Evolutionary conservation across 2,113 vertebrate genomes (phyloP), one percentile per base, ranked within the genome.

Genomic region (Tachysurus fulvidraco): DNA sequence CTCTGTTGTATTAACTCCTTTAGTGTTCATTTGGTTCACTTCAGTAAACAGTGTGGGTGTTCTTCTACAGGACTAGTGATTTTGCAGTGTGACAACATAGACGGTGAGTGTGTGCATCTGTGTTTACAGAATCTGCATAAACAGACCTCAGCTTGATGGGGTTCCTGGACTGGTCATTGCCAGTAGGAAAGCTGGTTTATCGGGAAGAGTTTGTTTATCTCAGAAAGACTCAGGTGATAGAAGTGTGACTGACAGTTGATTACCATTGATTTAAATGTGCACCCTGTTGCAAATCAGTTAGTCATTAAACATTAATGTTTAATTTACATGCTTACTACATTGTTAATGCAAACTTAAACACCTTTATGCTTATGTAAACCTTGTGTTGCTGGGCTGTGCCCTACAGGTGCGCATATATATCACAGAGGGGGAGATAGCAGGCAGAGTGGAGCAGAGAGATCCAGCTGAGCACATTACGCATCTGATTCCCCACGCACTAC

Each of bases 21-120:
- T 57, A 16, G n/a, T 52, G 65, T 71, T 83, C 64, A 71, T 71
- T 69, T 83, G 65, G 83, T 84, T 57, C 83, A 73, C 36, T 21
- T 84, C 65, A 30, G n/a, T 84, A 84, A 84, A 84, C 65, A 84
- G 46, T 36, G 50, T 83, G 50, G 50, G 82, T 71, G 82, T 60
- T 36, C 50, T 71, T 69, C 46, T 55, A 13, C 65, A 73, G 64
- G 17, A 71, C n/a, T 73, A 55, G 65, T 62, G 65, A 83, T 67
- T 83, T 52, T 83, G 62, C 46, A 16, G 59, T 71, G 69, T 87
- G 67, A 76, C 67, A 83, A 9, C 12, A 65, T 19, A 64, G 57
- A n/a, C 21, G 23, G 69, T 54, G 55, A 74, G 79, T 8, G 69
- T 77, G 67, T 55, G 80, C 30, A 71, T 86, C 77, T 71, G 77